A percentile compares a stretch with the other conserved stretches of the same genome.
Conservation (phyloP, 2,888 invertebrate genomes). For the Zootermopsis nevadensis region DNA sequence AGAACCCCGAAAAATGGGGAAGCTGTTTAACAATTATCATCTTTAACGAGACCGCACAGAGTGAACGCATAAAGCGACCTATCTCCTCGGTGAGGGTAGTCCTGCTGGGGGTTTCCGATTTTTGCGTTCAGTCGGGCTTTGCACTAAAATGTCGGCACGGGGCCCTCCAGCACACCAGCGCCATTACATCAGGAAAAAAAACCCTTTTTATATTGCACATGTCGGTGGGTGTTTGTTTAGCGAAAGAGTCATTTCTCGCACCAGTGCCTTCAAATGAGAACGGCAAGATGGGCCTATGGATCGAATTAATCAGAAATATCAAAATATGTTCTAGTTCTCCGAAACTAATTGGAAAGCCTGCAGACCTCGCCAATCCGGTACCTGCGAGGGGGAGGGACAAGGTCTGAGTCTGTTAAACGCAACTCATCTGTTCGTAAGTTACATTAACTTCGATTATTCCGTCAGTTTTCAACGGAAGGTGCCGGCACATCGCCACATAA, state of each 20-base stretch:
- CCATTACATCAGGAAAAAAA: constrained; percentile 22
- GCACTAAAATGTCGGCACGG: not conserved
- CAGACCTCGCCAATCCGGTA: no score
- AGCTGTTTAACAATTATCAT: no score
- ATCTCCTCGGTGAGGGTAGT: not conserved
- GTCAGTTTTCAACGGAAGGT: no score
- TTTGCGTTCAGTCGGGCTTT: not conserved
- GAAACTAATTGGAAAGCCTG: no score
- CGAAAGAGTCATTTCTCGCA: constrained; percentile 37
- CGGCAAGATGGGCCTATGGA: constrained; percentile 12
- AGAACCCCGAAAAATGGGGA: no score
- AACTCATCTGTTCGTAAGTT: no score
- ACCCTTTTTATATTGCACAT: constrained; percentile 39
- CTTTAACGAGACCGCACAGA: no score
- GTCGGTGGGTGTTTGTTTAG: constrained; percentile 31
- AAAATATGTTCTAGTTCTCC: no score
- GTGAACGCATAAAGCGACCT: not conserved
- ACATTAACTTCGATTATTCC: no score
- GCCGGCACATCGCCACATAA: no score
- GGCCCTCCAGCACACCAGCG: not conserved
- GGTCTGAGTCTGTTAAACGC: no score
- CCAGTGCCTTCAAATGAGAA: constrained; percentile 24
- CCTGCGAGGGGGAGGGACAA: no score
- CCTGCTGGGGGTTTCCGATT: not conserved
- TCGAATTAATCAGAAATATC: constrained; percentile 6